Evolutionary conservation across 2,113 vertebrate species (phyloP).

Genomic region (Speoplatyrhinus poulsoni): DNA sequence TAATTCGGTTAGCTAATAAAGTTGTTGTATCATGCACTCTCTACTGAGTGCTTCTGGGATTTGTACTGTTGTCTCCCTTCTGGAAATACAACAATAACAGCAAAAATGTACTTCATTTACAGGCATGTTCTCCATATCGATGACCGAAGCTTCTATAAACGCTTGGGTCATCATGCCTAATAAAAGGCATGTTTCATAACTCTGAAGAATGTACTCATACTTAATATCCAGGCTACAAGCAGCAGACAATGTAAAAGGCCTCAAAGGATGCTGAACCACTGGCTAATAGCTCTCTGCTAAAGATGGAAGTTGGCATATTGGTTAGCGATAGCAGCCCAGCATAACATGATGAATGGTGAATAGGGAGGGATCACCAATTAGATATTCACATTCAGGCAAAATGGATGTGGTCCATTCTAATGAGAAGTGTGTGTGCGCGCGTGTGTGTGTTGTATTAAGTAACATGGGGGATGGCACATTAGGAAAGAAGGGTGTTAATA

Average conservation of each 20-base stretch:
- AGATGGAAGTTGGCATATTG: conserved; percentile 56
- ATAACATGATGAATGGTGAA: conserved; percentile 69
- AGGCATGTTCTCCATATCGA: not conserved
- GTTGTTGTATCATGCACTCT: no score
- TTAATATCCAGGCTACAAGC: not conserved
- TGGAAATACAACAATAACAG: no score
- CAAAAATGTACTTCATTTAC: no score
- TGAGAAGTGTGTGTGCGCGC: conserved; percentile 32
- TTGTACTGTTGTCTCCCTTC: no score
- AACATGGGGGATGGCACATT: no score
- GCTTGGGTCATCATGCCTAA: no score
- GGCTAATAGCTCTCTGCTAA: conserved; percentile 14
- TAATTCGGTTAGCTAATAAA: no score
- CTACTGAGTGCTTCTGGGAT: no score
- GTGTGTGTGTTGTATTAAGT: conserved; percentile 9
- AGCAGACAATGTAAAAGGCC: conserved; percentile 18
- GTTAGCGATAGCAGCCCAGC: conserved; percentile 65
- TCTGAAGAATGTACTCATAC: not conserved
- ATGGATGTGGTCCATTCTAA: conserved; percentile 59
- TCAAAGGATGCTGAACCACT: conserved; percentile 18
- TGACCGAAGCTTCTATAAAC: not conserved
- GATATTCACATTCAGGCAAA: conserved; percentile 70
- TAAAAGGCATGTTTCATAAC: not conserved
- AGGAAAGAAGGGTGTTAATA: not conserved
- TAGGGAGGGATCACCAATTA: conserved; percentile 64